Evolutionary conservation across 1,140 invertebrate species (phyloP).

Genomic region (Proctacanthus coquilletti): DNA sequence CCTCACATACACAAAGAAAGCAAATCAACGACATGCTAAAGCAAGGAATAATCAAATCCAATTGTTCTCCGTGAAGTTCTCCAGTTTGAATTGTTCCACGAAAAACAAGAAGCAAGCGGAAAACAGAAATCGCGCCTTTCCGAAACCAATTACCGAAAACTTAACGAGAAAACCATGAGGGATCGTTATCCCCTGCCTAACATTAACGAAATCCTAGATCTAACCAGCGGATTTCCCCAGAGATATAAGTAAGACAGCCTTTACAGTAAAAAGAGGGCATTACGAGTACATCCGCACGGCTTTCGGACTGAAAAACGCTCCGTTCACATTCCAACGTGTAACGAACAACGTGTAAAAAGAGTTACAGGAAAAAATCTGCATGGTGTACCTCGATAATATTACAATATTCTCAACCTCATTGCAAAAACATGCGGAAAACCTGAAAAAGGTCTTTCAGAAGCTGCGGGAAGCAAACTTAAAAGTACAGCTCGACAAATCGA

Average conservation of each 20-base stretch:
- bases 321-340: slow-evolving; percentile 17
- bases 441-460: slow-evolving; percentile 22
- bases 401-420: slow-evolving; percentile 10
- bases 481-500: slow-evolving; percentile 12
- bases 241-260: slow-evolving; percentile 28
- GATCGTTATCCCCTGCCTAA: slow-evolving; percentile 35
- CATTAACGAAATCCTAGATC: slow-evolving; percentile 32
- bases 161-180: slow-evolving; percentile 25
- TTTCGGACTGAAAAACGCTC: slow-evolving; percentile 13
- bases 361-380: slow-evolving; percentile 3
- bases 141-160: no score
- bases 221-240: slow-evolving; percentile 30
- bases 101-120: no score
- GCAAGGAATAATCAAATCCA: no score
- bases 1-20: no score
- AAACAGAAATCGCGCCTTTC: no score
- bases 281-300: slow-evolving; percentile 13
- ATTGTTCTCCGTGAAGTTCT: no score
- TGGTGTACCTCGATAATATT: slow-evolving; percentile 8
- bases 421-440: slow-evolving; percentile 15
- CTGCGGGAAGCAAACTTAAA: slow-evolving; percentile 14
- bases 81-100: no score
- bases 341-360: slow-evolving; percentile 9
- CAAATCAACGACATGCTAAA: no score
- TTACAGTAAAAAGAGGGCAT: slow-evolving; percentile 15